These are phyloP conservation scores for Actenoides hombroni DNA, from an alignment of 2,113 vertebrate species.

Conservation along the genomic window DNA sequence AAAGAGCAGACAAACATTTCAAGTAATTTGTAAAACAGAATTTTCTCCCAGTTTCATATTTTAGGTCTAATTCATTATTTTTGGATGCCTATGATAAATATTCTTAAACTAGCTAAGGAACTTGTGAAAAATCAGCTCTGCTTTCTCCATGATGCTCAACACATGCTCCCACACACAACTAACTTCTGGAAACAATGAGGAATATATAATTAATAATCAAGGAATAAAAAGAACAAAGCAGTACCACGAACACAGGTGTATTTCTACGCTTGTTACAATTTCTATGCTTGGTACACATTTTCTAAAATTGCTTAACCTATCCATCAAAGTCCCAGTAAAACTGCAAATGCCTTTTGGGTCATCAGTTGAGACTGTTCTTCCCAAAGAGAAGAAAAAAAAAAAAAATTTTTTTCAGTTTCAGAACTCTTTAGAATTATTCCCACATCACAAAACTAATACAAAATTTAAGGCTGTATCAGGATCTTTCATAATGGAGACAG, in stretches of 20 bases:
- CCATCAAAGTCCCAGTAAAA: not conserved
- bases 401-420: not conserved
- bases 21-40: not conserved
- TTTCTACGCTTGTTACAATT: not conserved
- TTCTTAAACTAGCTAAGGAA: not conserved
- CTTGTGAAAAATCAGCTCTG: not conserved
- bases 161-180: not conserved
- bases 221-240: not conserved
- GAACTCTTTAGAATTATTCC: not conserved
- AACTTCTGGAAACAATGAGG: not conserved
- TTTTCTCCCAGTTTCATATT: not conserved
- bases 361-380: not conserved
- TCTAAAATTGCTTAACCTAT: not conserved
- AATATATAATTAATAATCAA: not conserved
- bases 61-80: not conserved
- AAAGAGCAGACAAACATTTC: not conserved
- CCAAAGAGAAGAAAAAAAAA: not conserved
- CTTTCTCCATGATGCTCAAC: not conserved
- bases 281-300: not conserved
- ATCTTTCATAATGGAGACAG: not conserved
- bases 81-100: not conserved
- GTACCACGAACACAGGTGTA: not conserved
- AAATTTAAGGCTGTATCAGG: not conserved
- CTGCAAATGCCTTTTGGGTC: not conserved
- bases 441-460: not conserved